Evolutionary conservation across 2,797 vertebrate genomes (phyloP).

Genomic region (Sebastes vulpes): DNA sequence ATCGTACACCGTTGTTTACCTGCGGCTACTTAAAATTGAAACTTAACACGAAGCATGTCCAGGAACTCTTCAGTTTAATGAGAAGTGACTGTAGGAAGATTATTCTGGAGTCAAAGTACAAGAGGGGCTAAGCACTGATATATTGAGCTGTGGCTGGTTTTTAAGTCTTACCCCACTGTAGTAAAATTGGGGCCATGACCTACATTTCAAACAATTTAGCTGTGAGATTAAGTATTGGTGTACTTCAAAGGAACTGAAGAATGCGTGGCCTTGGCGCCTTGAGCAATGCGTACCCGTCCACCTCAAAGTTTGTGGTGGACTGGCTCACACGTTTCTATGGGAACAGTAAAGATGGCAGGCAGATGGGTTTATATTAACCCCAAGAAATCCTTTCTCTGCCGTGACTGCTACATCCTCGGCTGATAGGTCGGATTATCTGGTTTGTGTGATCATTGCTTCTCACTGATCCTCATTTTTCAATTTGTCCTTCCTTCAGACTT

Average conservation of each 20-base stretch:
- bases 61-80: slow-evolving; percentile 43
- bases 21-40: slow-evolving; percentile 44
- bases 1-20: slow-evolving; percentile 46
- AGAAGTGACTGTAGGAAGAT: slow-evolving; percentile 32
- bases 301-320: slow-evolving; percentile 49
- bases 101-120: slow-evolving; percentile 35
- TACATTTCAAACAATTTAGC: slow-evolving; percentile 77
- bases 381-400: background rate
- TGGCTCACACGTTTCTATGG: slow-evolving; percentile 42
- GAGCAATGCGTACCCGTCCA: slow-evolving; percentile 28
- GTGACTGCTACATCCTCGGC: background rate
- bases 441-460: slow-evolving; percentile 25
- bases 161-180: slow-evolving; percentile 37
- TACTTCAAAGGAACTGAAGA: slow-evolving; percentile 76
- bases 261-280: slow-evolving; percentile 43
- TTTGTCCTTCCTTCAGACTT: slow-evolving; percentile 19
- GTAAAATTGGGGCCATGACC: slow-evolving; percentile 74
- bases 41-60: slow-evolving; percentile 29
- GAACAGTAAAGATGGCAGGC: slow-evolving; percentile 25
- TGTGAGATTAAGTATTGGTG: slow-evolving; percentile 70
- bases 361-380: slow-evolving; percentile 42
- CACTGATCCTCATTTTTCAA: slow-evolving; percentile 32
- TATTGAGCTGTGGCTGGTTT: slow-evolving; percentile 33
- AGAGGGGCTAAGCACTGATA: slow-evolving; percentile 21
- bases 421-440: slow-evolving; percentile 26